Conservation (phyloP, 2,113 vertebrate genomes). For the Cnemophilus loriae region DNA sequence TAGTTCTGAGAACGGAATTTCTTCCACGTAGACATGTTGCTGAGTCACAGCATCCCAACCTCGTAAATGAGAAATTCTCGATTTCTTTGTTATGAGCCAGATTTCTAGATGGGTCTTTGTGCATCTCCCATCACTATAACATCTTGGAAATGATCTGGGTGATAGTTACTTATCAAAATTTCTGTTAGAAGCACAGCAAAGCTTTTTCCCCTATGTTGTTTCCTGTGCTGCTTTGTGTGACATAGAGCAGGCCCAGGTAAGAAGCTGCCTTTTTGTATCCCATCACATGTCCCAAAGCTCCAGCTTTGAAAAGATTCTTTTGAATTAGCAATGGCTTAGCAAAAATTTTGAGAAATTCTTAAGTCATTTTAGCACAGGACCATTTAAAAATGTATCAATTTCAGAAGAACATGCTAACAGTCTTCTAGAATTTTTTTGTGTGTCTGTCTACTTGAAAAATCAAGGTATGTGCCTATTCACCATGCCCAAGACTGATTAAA, state of each 20-base stretch:
- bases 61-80: not conserved
- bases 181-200: not conserved
- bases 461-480: not conserved
- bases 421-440: not conserved
- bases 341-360: not conserved
- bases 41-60: not conserved
- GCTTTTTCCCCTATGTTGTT: not conserved
- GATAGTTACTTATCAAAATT: not conserved
- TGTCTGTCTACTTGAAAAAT: not conserved
- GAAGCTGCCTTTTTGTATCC: not conserved
- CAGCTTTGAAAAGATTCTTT: not conserved
- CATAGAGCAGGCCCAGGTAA: not conserved
- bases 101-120: not conserved
- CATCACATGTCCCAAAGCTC: not conserved
- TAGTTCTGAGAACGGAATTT: not conserved
- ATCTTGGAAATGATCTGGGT: not conserved
- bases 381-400: not conserved
- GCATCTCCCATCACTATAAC: not conserved
- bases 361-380: not conserved
- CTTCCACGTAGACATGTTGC: not conserved
- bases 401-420: not conserved
- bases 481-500: not conserved
- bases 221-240: not conserved
- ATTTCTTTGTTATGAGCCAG: not conserved
- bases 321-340: not conserved